These are phyloP conservation scores for Alexandromys fortis DNA, from an alignment of 2,113 vertebrate genomes.

Conservation along the genomic window DNA sequence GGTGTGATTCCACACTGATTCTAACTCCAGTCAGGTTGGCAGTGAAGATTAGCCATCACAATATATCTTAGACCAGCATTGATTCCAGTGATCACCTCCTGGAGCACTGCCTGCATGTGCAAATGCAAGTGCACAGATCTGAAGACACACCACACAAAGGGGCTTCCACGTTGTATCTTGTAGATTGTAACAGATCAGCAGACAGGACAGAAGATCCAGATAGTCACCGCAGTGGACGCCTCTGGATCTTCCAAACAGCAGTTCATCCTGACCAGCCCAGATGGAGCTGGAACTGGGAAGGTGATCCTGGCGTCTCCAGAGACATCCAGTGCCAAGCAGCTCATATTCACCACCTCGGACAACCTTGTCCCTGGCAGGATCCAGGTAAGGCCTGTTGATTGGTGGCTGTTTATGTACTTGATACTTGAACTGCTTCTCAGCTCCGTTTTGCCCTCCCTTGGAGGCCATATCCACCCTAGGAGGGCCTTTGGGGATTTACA, in stretches of 20 bases:
- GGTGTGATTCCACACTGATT: background rate
- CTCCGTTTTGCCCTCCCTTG: background rate
- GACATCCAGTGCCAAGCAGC: constrained; percentile 93
- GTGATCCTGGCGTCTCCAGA: constrained; percentile 96
- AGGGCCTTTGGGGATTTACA: background rate
- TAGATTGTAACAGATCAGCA: constrained; percentile 99
- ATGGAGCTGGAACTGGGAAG: constrained; percentile 94
- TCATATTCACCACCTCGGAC: constrained; percentile 96
- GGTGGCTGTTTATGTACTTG: background rate
- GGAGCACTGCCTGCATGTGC: constrained; percentile 15
- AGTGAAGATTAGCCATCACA: background rate
- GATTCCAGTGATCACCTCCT: background rate
- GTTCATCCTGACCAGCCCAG: constrained; percentile 96
- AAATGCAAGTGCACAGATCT: background rate
- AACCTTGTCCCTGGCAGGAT: constrained; percentile 96
- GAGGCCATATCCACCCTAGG: background rate
- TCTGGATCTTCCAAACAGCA: constrained; percentile 94
- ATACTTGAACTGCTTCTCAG: background rate
- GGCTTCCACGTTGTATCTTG: constrained; percentile 79
- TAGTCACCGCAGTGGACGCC: constrained; percentile 96
- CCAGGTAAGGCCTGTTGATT: constrained; percentile 88
- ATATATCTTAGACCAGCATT: background rate
- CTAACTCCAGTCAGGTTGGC: background rate
- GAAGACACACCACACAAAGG: constrained; percentile 34
- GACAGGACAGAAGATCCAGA: constrained; percentile 98